A percentile compares a stretch with the other conserved stretches of the same genome.
These are phyloP conservation scores for Drosophila anomelani DNA, from an alignment of 2,888 invertebrate species.

Conservation along the genomic window DNA sequence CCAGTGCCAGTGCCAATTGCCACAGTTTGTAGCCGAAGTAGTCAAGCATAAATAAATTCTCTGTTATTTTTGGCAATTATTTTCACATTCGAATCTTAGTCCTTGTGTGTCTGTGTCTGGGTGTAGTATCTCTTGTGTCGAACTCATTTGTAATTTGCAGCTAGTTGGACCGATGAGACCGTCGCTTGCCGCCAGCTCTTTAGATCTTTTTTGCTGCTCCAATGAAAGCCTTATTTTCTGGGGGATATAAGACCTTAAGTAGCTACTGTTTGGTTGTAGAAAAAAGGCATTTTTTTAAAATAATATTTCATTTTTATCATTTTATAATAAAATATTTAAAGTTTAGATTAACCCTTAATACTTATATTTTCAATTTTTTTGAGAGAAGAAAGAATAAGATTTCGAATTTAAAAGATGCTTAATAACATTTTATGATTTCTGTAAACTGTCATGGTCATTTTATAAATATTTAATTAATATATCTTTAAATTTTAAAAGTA, in stretches of 20 bases:
- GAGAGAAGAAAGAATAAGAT: no score
- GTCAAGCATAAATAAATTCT: constrained; percentile 76
- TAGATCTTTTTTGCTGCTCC: not conserved
- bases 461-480: no score
- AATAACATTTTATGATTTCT: no score
- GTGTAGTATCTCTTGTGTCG: constrained; percentile 36
- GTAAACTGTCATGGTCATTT: no score
- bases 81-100: constrained; percentile 74
- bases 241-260: constrained; percentile 19
- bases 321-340: no score
- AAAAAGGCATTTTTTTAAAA: not conserved
- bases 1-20: constrained; percentile 58
- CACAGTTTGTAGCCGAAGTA: constrained; percentile 26
- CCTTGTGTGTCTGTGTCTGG: not conserved
- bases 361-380: no score
- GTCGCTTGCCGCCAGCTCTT: constrained; percentile 21
- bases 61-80: constrained; percentile 79
- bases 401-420: no score
- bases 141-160: constrained; percentile 79
- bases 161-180: constrained; percentile 29
- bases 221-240: not conserved
- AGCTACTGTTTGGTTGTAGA: not conserved
- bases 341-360: no score
- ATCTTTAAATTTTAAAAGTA: no score
- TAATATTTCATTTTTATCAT: no score